Percentiles rank a stretch among this genome's conserved stretches.
Conservation (phyloP, 1,140 invertebrate genomes). For the Drosophila melanica region DNA sequence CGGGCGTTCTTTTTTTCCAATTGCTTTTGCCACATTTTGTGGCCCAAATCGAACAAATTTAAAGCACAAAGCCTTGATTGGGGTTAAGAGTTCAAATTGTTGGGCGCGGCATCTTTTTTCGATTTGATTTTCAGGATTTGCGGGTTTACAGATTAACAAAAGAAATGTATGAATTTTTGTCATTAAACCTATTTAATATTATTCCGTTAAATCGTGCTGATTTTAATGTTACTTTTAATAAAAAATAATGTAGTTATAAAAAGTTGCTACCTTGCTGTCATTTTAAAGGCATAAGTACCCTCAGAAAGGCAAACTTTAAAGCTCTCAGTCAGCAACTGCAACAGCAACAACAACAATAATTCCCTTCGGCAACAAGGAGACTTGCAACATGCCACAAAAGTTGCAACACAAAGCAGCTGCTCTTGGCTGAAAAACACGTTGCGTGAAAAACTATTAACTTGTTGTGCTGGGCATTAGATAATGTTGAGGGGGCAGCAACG, state of each 20-base stretch:
- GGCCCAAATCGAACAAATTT: background rate
- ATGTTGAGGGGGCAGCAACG: background rate
- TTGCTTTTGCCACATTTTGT: constrained; percentile 37
- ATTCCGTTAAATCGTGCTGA: no score
- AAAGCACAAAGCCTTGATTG: constrained; percentile 43
- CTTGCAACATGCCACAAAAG: constrained; percentile 63
- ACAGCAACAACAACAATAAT: background rate
- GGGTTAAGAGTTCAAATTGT: constrained; percentile 59
- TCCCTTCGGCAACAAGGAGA: background rate
- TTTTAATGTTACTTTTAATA: no score
- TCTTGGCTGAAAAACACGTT: constrained; percentile 56
- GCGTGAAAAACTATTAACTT: constrained; percentile 70
- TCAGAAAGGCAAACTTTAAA: constrained; percentile 26
- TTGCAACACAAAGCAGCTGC: constrained; percentile 64
- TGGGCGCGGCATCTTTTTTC: background rate
- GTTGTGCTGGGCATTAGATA: constrained; percentile 30
- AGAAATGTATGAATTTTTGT: no score
- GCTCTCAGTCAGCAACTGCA: constrained; percentile 33
- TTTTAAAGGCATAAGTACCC: background rate
- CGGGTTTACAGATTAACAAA: no score
- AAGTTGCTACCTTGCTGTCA: background rate
- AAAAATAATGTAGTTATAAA: no score
- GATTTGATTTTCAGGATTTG: background rate
- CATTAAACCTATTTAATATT: no score
- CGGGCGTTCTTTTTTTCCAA: constrained; percentile 20